Conservation (phyloP, 1,140 invertebrate genomes). For the Drepana arcuata region DNA sequence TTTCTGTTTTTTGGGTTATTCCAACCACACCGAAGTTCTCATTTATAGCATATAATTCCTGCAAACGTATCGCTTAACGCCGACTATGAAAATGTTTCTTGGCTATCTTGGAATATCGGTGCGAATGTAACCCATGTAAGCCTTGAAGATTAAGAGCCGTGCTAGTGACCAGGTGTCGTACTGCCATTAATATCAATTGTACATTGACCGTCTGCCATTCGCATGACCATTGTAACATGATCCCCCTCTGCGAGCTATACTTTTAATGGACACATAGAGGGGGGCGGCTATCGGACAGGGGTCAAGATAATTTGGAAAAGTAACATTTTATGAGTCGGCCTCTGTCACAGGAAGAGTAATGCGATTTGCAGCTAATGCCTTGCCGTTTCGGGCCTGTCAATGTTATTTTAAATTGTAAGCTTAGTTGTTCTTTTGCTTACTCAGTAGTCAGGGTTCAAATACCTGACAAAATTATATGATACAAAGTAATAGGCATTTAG, state of each 20-base stretch:
- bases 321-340: slow-evolving; percentile 62
- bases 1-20: no score
- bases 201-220: slow-evolving; percentile 43
- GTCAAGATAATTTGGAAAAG: slow-evolving; percentile 25
- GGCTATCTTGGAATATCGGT: no score
- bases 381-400: slow-evolving; percentile 25
- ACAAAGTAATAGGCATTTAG: no score
- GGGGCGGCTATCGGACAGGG: slow-evolving; percentile 14
- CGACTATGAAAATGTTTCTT: no score
- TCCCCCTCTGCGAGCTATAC: slow-evolving; percentile 7
- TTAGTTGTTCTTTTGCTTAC: no score
- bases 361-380: slow-evolving; percentile 47
- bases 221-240: slow-evolving; percentile 27
- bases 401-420: slow-evolving; percentile 7
- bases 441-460: no score
- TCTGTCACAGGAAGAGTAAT: slow-evolving; percentile 48
- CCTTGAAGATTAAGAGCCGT: slow-evolving; percentile 24
- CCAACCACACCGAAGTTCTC: no score
- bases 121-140: slow-evolving; percentile 26
- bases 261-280: neutral
- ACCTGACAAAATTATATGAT: no score
- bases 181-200: slow-evolving; percentile 65
- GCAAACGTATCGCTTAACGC: no score
- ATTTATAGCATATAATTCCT: no score
- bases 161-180: slow-evolving; percentile 53